Percentiles rank a stretch among this genome's conserved stretches.
Conservation (phyloP, 2,113 vertebrate species). For the Podarcis raffonei region DNA sequence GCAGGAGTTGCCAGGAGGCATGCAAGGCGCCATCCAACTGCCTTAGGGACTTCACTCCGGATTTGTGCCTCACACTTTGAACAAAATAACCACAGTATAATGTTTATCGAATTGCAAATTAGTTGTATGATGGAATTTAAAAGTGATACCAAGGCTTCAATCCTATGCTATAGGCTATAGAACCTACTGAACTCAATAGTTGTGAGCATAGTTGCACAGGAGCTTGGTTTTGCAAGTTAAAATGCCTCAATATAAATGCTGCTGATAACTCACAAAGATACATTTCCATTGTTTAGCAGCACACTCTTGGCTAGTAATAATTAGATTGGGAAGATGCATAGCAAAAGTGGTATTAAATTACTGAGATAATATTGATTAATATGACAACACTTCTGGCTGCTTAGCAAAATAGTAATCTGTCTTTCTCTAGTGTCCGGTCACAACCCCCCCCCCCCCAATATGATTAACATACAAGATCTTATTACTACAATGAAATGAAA, state of each 20-base stretch:
- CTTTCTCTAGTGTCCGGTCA: constrained; percentile 29
- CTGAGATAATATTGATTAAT: constrained; percentile 11
- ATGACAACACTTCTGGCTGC: constrained; percentile 20
- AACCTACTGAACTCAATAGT: neutral
- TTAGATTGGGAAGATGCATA: constrained; percentile 10
- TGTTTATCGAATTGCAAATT: constrained; percentile 47
- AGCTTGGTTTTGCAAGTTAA: constrained; percentile 50
- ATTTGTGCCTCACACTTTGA: neutral
- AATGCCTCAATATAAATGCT: constrained; percentile 44
- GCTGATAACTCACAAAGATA: neutral
- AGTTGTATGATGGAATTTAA: constrained; percentile 60
- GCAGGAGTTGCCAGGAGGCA: no score
- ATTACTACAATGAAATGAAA: constrained; percentile 40
- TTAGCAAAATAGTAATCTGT: constrained; percentile 30
- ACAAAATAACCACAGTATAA: neutral
- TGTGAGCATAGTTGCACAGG: constrained; percentile 5
- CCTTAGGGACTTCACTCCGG: no score
- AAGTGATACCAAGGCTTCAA: constrained; percentile 16
- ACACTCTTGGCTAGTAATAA: constrained; percentile 26
- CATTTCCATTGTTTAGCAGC: constrained; percentile 13
- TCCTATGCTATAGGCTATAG: constrained; percentile 28
- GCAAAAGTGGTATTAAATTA: constrained; percentile 16
- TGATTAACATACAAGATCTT: constrained; percentile 51
- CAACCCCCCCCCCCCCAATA: neutral
- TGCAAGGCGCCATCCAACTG: no score